Evolutionary conservation across 2,797 vertebrate species (phyloP).

Genomic region (Characodon lateralis): DNA sequence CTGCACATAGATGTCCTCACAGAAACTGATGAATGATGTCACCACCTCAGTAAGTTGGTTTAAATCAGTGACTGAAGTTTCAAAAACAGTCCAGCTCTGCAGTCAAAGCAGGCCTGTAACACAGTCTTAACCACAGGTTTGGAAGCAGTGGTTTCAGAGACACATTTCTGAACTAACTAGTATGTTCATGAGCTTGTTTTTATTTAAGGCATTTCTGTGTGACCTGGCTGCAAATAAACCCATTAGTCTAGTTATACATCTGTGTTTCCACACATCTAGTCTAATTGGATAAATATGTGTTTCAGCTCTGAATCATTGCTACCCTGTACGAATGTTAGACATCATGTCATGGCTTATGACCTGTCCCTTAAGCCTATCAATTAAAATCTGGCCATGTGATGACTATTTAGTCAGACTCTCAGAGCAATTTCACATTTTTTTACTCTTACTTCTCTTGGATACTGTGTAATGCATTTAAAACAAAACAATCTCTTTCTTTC

Average conservation of each 20-base stretch:
- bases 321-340: conserved; percentile 9
- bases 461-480: background rate
- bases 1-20: no score
- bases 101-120: no score
- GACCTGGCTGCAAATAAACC: background rate
- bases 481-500: background rate
- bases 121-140: no score
- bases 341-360: conserved; percentile 31
- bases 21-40: no score
- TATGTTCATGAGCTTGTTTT: background rate
- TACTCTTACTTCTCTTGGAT: background rate
- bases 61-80: no score
- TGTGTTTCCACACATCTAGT: background rate
- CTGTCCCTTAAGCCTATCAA: conserved; percentile 37
- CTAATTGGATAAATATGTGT: conserved; percentile 24
- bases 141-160: no score
- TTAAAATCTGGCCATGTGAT: background rate
- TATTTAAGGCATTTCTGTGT: background rate
- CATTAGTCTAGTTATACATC: background rate
- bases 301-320: conserved; percentile 12
- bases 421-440: background rate
- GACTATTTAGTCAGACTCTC: background rate
- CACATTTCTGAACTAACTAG: background rate
- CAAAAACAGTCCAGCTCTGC: no score
- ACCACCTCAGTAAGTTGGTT: no score